Base-by-base conservation (phyloP, 2,797 vertebrate species). In the Gymnodraco acuticeps region DNA sequence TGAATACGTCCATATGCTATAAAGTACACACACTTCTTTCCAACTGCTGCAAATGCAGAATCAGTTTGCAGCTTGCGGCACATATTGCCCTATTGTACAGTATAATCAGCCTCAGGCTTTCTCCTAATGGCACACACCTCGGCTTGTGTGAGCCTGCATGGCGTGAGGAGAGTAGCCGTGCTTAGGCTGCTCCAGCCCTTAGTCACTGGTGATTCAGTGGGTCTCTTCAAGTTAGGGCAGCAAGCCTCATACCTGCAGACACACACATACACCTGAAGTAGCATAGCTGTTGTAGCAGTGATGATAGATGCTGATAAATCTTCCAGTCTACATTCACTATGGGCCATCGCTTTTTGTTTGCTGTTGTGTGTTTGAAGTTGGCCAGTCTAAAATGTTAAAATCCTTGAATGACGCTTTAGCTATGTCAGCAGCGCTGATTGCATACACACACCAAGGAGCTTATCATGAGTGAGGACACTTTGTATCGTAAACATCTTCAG, bases 151-250 rank as follows among this genome's bases (percentile, higher is more conserved):
- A 78, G 65, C 90, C 38, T 90, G 89, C 72, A 83, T 89, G 84
- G 71, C 70, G 63, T 91, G 87, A 90, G 89, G 60, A 65, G 53
- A 88, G 65, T 64, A 70, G 69, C 75, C 58, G 43, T 75, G 81
- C 76, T 85, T 67, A 31, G 56, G 72, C 78, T 91, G 72, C 84
- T 84, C 64, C 3, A 54, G 77, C 64, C 80, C 59, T 93, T 87
- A 94, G 89, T 95, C 93, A 94, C 83, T 8, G 15, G 82, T 94
- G 93, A 94, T 77, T 94, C 90, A 93, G 73, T 62, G 4, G 53
- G 58, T 64, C 65, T 82, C 77, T 90, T 93, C 94, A 75, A 89
- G 94, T 94, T 60, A 52, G 77, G 90, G 83, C 94, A 92, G 74
- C 67, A 59, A 72, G 52, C 80, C 70, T 88, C 81, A 86, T 82